phyloP scores from a whole-genome alignment of 2,113 vertebrate genomes.

The Pristiophorus japonicus region DNA sequence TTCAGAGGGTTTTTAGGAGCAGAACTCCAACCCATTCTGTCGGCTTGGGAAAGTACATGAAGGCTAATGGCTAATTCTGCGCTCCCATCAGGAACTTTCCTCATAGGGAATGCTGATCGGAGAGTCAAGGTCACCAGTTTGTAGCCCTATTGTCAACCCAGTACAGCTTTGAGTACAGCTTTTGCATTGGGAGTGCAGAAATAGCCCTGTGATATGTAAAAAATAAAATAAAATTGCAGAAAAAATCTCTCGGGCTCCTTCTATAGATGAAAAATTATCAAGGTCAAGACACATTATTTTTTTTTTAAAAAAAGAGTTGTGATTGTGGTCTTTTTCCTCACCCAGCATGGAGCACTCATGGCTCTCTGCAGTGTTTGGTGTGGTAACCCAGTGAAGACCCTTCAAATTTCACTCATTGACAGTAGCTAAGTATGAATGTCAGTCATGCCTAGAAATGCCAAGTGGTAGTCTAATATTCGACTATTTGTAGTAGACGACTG shows the following conservation, averaged over 20 bases:
- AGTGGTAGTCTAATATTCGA: background rate
- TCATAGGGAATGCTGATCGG: too few relatives aligned
- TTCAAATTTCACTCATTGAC: background rate
- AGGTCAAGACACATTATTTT: background rate
- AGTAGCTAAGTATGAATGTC: background rate
- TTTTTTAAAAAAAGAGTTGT: background rate
- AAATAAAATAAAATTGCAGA: background rate
- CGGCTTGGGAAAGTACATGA: too few relatives aligned
- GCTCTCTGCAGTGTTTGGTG: too few relatives aligned
- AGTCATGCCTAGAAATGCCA: background rate
- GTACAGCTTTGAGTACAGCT: too few relatives aligned
- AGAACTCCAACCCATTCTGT: too few relatives aligned
- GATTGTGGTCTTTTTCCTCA: background rate
- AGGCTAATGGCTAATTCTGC: too few relatives aligned
- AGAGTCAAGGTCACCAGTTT: too few relatives aligned
- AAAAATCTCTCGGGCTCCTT: background rate
- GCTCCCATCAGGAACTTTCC: too few relatives aligned
- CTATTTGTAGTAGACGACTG: background rate
- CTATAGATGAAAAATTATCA: background rate
- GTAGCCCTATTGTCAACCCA: too few relatives aligned
- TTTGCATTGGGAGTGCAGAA: background rate
- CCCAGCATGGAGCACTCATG: background rate
- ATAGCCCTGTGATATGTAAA: background rate
- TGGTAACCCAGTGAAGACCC: background rate
- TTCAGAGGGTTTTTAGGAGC: background rate